Percentiles rank a stretch among this genome's conserved stretches.
Conservation (phyloP, 1,140 invertebrate genomes). For the Magallana ariakensis region DNA sequence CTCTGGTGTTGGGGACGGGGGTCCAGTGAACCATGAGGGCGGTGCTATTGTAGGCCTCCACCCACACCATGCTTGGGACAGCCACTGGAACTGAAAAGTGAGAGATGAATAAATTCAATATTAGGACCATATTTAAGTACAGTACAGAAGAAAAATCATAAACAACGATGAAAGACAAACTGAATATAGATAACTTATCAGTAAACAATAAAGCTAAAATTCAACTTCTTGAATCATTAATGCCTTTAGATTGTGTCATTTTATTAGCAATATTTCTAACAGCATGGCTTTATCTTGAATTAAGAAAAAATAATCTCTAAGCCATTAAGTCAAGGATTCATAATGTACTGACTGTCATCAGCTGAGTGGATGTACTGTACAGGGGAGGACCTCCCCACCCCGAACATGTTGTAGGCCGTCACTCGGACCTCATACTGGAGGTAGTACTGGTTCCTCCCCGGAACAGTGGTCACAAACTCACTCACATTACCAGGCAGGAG, state of each 20-base stretch:
- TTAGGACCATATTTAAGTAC: too few relatives aligned
- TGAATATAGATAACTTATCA: too few relatives aligned
- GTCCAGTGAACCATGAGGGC: conserved; percentile 94
- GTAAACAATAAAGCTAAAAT: too few relatives aligned
- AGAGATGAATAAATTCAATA: not conserved
- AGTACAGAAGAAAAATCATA: too few relatives aligned
- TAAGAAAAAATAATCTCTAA: too few relatives aligned
- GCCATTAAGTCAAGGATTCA: too few relatives aligned
- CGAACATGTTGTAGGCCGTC: conserved; percentile 62
- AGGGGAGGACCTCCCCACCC: conserved; percentile 67
- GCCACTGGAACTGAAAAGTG: conserved; percentile 89
- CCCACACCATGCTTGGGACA: conserved; percentile 89
- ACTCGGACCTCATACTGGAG: conserved; percentile 65
- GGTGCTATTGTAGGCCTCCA: conserved; percentile 92
- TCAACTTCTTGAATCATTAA: too few relatives aligned
- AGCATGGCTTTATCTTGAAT: too few relatives aligned
- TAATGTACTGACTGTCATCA: conserved; percentile 63
- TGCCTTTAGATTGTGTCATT: too few relatives aligned
- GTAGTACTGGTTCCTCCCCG: conserved; percentile 63
- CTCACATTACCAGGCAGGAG: conserved; percentile 48
- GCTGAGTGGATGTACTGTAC: conserved; percentile 64
- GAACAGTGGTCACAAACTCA: conserved; percentile 57
- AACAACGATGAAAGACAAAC: too few relatives aligned
- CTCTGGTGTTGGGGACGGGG: conserved; percentile 90
- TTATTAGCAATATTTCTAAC: too few relatives aligned